phyloP scores from a whole-genome alignment of 1,140 invertebrate genomes.

The Zaprionus camerounensis region DNA sequence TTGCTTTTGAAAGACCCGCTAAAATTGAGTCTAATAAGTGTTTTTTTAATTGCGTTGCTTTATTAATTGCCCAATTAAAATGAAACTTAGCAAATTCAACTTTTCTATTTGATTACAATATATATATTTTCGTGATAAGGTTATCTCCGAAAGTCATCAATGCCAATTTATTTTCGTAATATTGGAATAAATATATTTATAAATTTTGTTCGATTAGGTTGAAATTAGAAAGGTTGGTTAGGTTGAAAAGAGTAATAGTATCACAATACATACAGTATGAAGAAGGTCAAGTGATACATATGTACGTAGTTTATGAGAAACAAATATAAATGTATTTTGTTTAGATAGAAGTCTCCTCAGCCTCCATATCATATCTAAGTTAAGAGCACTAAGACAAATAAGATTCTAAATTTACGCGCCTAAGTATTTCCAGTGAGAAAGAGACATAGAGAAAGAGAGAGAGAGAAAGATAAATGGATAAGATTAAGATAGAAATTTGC shows the following conservation, averaged over 20 bases:
- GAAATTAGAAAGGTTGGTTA: neutral
- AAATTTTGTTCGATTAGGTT: neutral
- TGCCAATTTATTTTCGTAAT: neutral
- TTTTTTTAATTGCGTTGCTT: constrained; percentile 56
- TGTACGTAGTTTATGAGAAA: too few species aligned
- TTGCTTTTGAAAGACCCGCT: constrained; percentile 51
- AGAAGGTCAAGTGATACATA: too few species aligned
- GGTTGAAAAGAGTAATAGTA: too few species aligned
- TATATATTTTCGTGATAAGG: constrained; percentile 19
- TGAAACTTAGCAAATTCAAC: neutral
- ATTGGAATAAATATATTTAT: neutral
- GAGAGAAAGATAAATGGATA: neutral
- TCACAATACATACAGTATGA: too few species aligned
- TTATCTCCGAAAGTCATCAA: constrained; percentile 21
- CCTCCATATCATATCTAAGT: constrained; percentile 8
- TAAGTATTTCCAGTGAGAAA: constrained; percentile 6
- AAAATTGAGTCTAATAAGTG: constrained; percentile 27
- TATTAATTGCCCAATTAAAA: constrained; percentile 24
- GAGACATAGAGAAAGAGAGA: neutral
- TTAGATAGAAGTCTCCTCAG: too few species aligned
- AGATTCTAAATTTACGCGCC: constrained; percentile 11
- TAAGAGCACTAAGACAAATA: constrained; percentile 16
- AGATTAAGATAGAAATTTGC: constrained; percentile 18
- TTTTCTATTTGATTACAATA: neutral
- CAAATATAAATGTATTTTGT: too few species aligned